phyloP scores from a whole-genome alignment of 1,140 invertebrate species.

The Vanessa tameamea region DNA sequence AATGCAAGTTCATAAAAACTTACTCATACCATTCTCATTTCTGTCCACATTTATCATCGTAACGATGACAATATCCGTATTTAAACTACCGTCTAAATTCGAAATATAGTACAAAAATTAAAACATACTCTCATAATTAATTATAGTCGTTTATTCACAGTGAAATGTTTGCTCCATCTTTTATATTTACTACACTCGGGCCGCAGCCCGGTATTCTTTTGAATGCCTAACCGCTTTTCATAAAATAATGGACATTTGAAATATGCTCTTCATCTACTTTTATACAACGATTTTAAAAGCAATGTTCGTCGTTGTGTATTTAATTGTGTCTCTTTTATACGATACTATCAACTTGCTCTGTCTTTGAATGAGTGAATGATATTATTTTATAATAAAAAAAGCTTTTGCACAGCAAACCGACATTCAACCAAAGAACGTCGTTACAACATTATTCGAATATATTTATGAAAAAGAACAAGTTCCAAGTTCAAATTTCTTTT shows the following conservation, averaged over 20 bases:
- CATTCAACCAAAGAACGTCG: no score
- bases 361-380: neutral
- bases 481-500: no score
- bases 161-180: constrained; percentile 10
- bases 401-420: no score
- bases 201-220: neutral
- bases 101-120: neutral
- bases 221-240: constrained; percentile 11
- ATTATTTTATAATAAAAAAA: neutral
- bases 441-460: no score
- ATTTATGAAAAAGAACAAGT: no score
- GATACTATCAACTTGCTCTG: neutral
- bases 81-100: neutral
- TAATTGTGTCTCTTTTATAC: neutral
- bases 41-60: no score
- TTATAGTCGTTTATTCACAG: constrained; percentile 10
- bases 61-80: no score
- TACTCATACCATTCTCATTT: no score
- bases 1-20: no score
- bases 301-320: neutral
- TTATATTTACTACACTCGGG: neutral
- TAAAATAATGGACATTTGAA: constrained; percentile 10
- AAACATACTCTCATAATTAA: constrained; percentile 8
- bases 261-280: constrained; percentile 6
- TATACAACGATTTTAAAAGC: neutral